Conservation (phyloP, 2,113 vertebrate species). For the Alouatta palliata region DNA sequence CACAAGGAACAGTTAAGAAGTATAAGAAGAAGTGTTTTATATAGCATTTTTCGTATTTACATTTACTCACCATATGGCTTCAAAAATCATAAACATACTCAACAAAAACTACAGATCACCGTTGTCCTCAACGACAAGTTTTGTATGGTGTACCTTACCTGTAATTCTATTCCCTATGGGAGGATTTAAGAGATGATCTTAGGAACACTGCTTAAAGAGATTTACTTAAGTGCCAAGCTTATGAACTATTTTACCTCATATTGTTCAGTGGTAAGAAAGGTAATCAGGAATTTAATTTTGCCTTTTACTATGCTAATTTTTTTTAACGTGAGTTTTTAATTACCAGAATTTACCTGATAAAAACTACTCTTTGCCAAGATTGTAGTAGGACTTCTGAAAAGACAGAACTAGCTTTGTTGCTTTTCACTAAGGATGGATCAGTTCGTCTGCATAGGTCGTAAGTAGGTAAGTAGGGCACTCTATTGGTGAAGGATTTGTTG, state of each 20-base stretch:
- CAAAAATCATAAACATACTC: slow-evolving; percentile 4
- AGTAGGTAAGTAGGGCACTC: background rate
- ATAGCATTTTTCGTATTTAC: background rate
- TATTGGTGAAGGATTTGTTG: background rate
- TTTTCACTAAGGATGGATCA: background rate
- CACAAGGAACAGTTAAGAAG: background rate
- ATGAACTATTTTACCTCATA: background rate
- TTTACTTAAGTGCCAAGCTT: slow-evolving; percentile 18
- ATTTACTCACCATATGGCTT: background rate
- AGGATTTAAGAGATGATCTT: background rate
- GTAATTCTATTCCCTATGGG: background rate
- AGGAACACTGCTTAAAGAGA: slow-evolving; percentile 21
- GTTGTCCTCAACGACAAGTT: slow-evolving; percentile 11
- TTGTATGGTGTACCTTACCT: slow-evolving; percentile 1
- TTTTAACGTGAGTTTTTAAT: slow-evolving; percentile 32
- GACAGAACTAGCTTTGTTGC: background rate
- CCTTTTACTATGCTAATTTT: slow-evolving; percentile 10
- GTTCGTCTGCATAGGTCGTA: background rate
- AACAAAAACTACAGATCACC: slow-evolving; percentile 19
- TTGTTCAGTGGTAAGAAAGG: background rate
- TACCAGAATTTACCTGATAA: slow-evolving; percentile 31
- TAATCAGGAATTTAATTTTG: slow-evolving; percentile 13
- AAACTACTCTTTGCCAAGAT: background rate
- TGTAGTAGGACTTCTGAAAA: background rate
- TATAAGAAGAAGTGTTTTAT: background rate